These are phyloP conservation scores for Misgurnus mizolepis DNA, from an alignment of 2,113 vertebrate species.

Conservation along the genomic window DNA sequence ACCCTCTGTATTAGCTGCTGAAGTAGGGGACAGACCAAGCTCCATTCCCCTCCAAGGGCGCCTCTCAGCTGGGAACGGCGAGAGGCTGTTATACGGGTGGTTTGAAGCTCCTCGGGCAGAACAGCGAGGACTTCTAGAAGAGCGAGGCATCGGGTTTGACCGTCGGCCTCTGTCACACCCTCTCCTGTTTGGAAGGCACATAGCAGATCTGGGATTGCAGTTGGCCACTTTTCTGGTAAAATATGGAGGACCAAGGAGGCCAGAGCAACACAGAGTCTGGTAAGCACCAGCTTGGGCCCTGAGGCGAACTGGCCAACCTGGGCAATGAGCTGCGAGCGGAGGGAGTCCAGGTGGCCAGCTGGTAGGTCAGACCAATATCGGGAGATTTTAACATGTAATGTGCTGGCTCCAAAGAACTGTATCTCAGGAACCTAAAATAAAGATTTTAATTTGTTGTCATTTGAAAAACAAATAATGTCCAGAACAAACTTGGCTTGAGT, in stretches of 20 bases:
- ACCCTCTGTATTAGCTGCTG: conserved; percentile 89
- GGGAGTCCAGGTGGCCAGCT: conserved; percentile 83
- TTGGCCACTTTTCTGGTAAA: conserved; percentile 90
- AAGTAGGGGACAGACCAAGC: conserved; percentile 85
- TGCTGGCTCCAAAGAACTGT: conserved; percentile 97
- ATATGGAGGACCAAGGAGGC: conserved; percentile 91
- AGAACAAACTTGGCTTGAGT: too few species aligned
- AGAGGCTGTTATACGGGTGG: conserved; percentile 83
- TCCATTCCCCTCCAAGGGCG: conserved; percentile 84
- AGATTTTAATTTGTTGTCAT: background rate
- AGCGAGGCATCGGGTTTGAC: conserved; percentile 82
- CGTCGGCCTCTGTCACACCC: conserved; percentile 77
- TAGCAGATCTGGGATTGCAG: conserved; percentile 90
- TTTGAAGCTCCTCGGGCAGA: conserved; percentile 95
- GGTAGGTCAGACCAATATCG: conserved; percentile 91
- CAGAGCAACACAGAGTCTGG: conserved; percentile 90
- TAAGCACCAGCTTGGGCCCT: conserved; percentile 94
- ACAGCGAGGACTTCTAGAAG: conserved; percentile 92
- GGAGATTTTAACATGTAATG: conserved; percentile 94
- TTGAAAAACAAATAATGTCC: background rate
- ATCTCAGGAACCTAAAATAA: conserved; percentile 85
- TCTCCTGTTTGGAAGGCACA: conserved; percentile 83
- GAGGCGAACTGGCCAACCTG: conserved; percentile 89
- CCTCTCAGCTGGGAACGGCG: conserved; percentile 85
- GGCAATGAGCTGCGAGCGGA: conserved; percentile 89